Evolutionary conservation across 1,140 invertebrate genomes (phyloP), one percentile per base, ranked within the genome.

Genomic region (Sitophilus oryzae): DNA sequence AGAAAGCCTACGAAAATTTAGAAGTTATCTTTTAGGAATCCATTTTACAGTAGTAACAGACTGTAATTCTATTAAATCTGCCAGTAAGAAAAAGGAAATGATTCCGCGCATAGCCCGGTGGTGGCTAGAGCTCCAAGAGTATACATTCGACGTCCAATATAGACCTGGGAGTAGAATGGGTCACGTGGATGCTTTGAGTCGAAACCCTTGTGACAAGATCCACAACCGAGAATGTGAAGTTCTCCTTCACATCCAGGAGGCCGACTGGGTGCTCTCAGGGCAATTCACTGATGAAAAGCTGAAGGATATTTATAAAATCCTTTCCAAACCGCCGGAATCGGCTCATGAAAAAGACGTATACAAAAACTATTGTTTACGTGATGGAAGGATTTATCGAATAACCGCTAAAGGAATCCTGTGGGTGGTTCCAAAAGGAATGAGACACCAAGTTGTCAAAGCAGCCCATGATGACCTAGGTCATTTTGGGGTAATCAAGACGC

Each of bases 381-480:
- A 65, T 52, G 56, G 53, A 8, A 38, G 58, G 6, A 52, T 71
- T 14, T 68, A 64, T 54, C 20, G 63, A 5, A 56, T 62, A 23
- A 48, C 66, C 2, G 53, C 25, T 9, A 54, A 60, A 18, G 64
- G 65, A 34, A 54, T 65, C 8, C 53, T 55, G 36, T 72, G 65
- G 66, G 36, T 67, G 0, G 67, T 71, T n/a, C 70, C 70, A 0
- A 53, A 52, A 56, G 61, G 62, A 10, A 56, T 65, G 5, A 45
- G 67, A 9, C 63, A 58, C 38, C 61, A 69, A 20, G 51, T 71
- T n/a, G 46, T 69, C n/a, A 55, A 64, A 41, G 45, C 52, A 37
- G 64, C 62, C 41, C 68, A 71, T 49, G 69, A 71, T 25, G 61
- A 68, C 25, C 45, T 65, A 4, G 66, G 68, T 1, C 68, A 71